Evolutionary conservation across 2,888 invertebrate species (phyloP).

Genomic region (Agrotis ipsilon): DNA sequence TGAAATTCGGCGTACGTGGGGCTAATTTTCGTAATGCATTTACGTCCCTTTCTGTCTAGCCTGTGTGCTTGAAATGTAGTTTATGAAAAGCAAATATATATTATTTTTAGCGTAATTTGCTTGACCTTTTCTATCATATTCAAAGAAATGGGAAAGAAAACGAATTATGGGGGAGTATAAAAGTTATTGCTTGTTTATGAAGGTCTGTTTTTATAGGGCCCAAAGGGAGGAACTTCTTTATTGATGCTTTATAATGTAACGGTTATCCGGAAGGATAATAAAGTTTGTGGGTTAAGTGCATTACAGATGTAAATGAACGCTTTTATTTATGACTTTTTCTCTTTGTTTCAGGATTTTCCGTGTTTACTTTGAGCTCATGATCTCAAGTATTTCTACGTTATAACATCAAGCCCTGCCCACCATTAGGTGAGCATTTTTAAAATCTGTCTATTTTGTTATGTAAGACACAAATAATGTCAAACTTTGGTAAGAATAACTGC

Average conservation of each 20-base stretch:
- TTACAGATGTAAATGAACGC: slow-evolving; percentile 65
- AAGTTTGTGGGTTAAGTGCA: slow-evolving; percentile 73
- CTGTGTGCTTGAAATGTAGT: slow-evolving; percentile 30
- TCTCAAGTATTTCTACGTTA: slow-evolving; percentile 76
- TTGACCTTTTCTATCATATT: slow-evolving; percentile 70
- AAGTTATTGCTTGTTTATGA: slow-evolving; percentile 88
- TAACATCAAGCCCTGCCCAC: slow-evolving; percentile 85
- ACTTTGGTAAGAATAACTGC: slow-evolving; percentile 1
- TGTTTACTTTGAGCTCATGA: slow-evolving; percentile 78
- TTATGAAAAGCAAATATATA: slow-evolving; percentile 40
- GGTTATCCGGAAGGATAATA: slow-evolving; percentile 82
- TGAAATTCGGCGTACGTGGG: slow-evolving; percentile 45
- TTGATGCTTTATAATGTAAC: slow-evolving; percentile 83
- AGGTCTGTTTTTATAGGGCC: slow-evolving; percentile 84
- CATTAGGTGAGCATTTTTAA: slow-evolving; percentile 79
- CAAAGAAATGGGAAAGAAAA: slow-evolving; percentile 77
- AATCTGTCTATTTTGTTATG: background rate
- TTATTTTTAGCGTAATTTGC: slow-evolving; percentile 44
- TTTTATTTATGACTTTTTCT: slow-evolving; percentile 58
- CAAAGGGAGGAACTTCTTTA: slow-evolving; percentile 82
- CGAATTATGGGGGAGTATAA: slow-evolving; percentile 83
- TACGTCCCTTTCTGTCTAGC: slow-evolving; percentile 50
- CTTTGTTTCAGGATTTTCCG: slow-evolving; percentile 83
- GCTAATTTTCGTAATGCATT: slow-evolving; percentile 49
- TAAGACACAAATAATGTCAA: background rate